Percentiles rank a stretch among this genome's conserved stretches.
Evolutionary conservation across 92 coral and sea anemone species (phyloP).

Genomic region (Bergia sp.): DNA sequence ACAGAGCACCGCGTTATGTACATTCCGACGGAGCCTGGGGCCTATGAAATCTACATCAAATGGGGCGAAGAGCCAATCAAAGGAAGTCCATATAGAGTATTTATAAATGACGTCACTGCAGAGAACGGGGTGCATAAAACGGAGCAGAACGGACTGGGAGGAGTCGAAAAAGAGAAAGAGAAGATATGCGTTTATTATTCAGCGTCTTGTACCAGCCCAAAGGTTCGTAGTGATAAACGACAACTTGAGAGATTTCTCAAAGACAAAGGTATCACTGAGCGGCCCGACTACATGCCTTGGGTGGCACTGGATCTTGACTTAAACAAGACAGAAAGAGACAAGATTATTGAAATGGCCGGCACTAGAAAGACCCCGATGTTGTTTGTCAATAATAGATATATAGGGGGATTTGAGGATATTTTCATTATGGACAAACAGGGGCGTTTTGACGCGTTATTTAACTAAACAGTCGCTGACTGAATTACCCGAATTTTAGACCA

Average conservation of each 20-base stretch:
- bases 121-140: conserved; percentile 4
- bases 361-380: conserved; percentile 89
- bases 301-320: conserved; percentile 88
- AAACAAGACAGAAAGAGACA: conserved; percentile 76
- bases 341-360: conserved; percentile 83
- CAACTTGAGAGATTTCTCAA: conserved; percentile 73
- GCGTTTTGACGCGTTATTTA: conserved; percentile 68
- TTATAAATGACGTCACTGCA: conserved; percentile 74
- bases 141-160: conserved; percentile 39
- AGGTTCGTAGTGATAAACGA: conserved; percentile 75
- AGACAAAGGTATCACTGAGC: conserved; percentile 72
- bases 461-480: conserved; percentile 28
- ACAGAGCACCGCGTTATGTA: conserved; percentile 88
- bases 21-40: conserved; percentile 96
- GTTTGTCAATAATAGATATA: conserved; percentile 78
- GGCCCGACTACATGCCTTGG: conserved; percentile 74
- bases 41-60: conserved; percentile 89
- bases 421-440: conserved; percentile 85
- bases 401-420: conserved; percentile 90
- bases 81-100: conserved; percentile 90
- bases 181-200: conserved; percentile 87
- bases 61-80: conserved; percentile 89
- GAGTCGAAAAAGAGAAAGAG: conserved; percentile 66
- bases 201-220: conserved; percentile 82
- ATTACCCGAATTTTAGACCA: too few relatives aligned